Evolutionary conservation across 2,888 invertebrate species (phyloP).

Genomic region (Entomobrya proxima): DNA sequence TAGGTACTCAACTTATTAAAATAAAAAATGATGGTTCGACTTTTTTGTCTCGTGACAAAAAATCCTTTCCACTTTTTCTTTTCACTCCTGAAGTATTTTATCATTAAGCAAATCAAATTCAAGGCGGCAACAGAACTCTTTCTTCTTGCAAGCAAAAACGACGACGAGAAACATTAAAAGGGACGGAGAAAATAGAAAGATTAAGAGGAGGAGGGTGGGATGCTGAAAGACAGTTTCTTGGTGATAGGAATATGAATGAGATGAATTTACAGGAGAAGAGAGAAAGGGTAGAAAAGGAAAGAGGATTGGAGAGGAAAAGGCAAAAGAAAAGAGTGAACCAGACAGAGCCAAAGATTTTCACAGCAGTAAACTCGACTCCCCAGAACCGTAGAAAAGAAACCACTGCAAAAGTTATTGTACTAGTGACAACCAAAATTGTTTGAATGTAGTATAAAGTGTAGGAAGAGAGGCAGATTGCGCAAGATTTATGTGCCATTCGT

Average conservation of each 20-base stretch:
- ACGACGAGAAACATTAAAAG: slow-evolving; percentile 48
- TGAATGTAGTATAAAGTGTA: slow-evolving; percentile 5
- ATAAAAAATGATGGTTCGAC: background rate
- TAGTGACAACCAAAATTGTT: slow-evolving; percentile 26
- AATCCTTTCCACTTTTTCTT: background rate
- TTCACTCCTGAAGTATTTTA: background rate
- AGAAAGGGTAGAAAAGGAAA: slow-evolving; percentile 1
- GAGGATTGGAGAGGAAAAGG: background rate
- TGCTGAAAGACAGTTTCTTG: slow-evolving; percentile 62
- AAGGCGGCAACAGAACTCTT: background rate
- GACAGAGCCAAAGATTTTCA: slow-evolving; percentile 5
- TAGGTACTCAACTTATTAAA: too few species aligned
- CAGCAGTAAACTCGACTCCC: background rate
- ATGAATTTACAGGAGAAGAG: slow-evolving; percentile 18
- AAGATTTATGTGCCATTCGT: slow-evolving; percentile 62
- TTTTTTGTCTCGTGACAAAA: background rate
- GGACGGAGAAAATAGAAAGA: slow-evolving; percentile 60
- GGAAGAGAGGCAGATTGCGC: slow-evolving; percentile 58
- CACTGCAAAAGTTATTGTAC: slow-evolving; percentile 47
- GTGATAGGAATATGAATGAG: slow-evolving; percentile 68
- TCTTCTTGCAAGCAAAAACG: background rate
- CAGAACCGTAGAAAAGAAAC: slow-evolving; percentile 10
- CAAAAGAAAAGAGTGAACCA: slow-evolving; percentile 22
- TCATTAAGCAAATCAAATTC: slow-evolving; percentile 29
- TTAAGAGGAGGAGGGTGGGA: slow-evolving; percentile 60